Base-by-base conservation (phyloP, 2,113 vertebrate species). In the Lates calcarifer region DNA sequence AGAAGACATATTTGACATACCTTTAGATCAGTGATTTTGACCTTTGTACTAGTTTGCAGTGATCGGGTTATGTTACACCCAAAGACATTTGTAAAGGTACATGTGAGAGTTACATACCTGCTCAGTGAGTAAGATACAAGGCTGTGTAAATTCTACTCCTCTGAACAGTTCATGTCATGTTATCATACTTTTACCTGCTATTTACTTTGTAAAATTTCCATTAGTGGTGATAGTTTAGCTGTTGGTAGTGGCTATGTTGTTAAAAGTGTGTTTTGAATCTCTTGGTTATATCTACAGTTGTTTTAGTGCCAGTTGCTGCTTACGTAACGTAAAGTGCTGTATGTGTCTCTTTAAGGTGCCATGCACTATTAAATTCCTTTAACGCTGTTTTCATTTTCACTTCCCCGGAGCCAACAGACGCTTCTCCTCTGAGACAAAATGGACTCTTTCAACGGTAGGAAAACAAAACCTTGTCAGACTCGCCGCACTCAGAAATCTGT, bases 381-480 rank as follows among this genome's bases (percentile, higher is more conserved):
- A 14, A 67, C 22, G 5, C n/a, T 62, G 10, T 24, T 65, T 82
- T 73, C n/a, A 43, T 83, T 78, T 68, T 74, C 33, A 20, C 56
- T 64, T 49, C 9, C 31, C 28, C 56, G 63, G 47, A 51, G 45
- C 22, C 3, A 41, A 57, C 64, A 64, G 47, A 65, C 28, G 28
- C 35, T 3, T 58, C 24, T 37, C 65, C 20, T 60, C 26, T 3
- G n/a, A 33, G 6, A 33, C 31, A 79, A 33, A 43, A 93, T 94
- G 94, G 70, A 88, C 17, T 61, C 77, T 33, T 72, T 45, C 7
- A 41, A 78, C 89, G 90, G 92, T 92, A 86, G 3, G 77, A 69
- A 63, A 53, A 37, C 2, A 9, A 74, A 33, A 22, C 2, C 1
- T 4, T 1, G 22, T 65, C 26, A 37, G 28, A 28, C 17, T 22